Base-by-base conservation (phyloP, 2,888 invertebrate species). In the Homarus gammarus region DNA sequence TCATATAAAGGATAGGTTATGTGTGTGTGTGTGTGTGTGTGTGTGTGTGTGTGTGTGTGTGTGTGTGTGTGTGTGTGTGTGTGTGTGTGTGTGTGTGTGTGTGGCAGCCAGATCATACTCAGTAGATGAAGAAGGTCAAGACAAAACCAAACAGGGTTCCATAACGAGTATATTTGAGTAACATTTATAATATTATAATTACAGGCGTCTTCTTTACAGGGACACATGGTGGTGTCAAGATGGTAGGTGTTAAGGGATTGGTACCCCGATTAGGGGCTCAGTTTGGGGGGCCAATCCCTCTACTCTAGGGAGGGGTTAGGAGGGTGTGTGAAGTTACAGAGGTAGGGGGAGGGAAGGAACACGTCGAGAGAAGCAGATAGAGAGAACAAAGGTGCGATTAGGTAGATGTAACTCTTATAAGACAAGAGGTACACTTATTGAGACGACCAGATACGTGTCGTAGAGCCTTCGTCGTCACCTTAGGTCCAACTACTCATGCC, bases 231-330 rank as follows among this genome's bases (percentile, higher is more conserved):
- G n/a, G 49, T n/a, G 31, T 40, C 18, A 38, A n/a, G 10, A 2
- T 44, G 31, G 1, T 33, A 38, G 5, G 18, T 40, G 10, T n/a
- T 12, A 56, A 27, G 61, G 49, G 38, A 6, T 84, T 72, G 84
- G 72, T n/a, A 56, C 84, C 75, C 84, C 72, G 40, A 38, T 84
- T 72, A 73, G 84, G 84, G 84, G 84, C 84, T 84, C 84, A 84
- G 84, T 84, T 72, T 84, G 84, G 84, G 84, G 51, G 27, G 73
- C 84, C 84, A 84, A 56, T 27, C 75, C 38, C 73, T 73, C 84
- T 36, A 36, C 79, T 51, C 33, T 18, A 27, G 78, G 6, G 49
- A 49, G 18, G 15, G 15, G 44, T 40, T 1, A 75, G n/a, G n/a
- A n/a, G n/a, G n/a, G n/a, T n/a, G n/a, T n/a, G n/a, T n/a, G n/a